A percentile compares a stretch with the other conserved stretches of the same genome.
Evolutionary conservation across 2,888 invertebrate genomes (phyloP).

Genomic region (Drosophila atripex): DNA sequence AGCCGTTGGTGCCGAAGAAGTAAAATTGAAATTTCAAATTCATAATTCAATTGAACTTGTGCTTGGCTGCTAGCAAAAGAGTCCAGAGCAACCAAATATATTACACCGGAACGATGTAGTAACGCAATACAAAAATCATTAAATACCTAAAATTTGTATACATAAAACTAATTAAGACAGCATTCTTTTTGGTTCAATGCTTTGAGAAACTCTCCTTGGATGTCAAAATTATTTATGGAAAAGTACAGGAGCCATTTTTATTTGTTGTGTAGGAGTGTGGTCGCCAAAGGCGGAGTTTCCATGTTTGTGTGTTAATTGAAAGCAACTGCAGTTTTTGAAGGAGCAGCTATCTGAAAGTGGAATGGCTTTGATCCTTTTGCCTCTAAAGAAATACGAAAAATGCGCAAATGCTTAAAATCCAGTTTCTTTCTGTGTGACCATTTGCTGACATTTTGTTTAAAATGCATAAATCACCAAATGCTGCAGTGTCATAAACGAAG

Average conservation of each 20-base stretch:
- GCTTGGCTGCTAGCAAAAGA: conserved; percentile 55
- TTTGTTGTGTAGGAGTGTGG: conserved; percentile 11
- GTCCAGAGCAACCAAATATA: conserved; percentile 48
- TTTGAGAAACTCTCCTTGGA: not conserved
- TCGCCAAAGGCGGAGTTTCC: conserved; percentile 22
- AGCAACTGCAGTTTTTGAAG: conserved; percentile 46
- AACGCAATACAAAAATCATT: not conserved
- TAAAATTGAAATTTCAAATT: conserved; percentile 73
- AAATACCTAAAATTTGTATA: not conserved
- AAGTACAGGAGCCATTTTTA: not conserved
- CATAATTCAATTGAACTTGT: conserved; percentile 77
- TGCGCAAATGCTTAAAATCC: conserved; percentile 11
- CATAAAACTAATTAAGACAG: not conserved
- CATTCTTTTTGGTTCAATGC: not conserved
- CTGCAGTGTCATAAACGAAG: conserved; percentile 71
- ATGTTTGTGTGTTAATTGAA: conserved; percentile 65
- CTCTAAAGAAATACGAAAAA: conserved; percentile 21
- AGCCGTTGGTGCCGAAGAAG: conserved; percentile 45
- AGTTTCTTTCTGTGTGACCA: conserved; percentile 34
- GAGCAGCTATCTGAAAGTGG: conserved; percentile 46
- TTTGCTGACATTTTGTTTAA: conserved; percentile 68
- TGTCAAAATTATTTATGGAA: not conserved
- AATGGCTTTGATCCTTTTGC: conserved; percentile 51
- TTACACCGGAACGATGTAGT: conserved; percentile 25
- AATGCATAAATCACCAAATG: conserved; percentile 72